phyloP scores from a whole-genome alignment of 1,140 invertebrate species.

The Bathynomus jamesi region DNA sequence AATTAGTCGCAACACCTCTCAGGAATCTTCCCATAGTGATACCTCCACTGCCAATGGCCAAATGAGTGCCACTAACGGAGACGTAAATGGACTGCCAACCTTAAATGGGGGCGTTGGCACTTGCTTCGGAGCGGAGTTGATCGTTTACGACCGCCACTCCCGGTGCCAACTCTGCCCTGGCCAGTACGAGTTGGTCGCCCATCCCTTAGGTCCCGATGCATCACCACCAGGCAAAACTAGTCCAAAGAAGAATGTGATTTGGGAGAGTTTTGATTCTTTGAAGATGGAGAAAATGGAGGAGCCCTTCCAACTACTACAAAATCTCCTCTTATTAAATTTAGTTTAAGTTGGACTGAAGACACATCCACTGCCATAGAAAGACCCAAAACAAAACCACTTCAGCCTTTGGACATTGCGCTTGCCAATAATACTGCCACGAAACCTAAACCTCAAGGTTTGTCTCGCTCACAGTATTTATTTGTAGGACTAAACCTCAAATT shows the following conservation, averaged over 20 bases:
- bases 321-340: not conserved
- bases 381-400: slow-evolving; percentile 23
- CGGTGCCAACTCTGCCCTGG: slow-evolving; percentile 75
- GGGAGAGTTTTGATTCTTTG: slow-evolving; percentile 67
- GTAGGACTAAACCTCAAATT: too few relatives aligned
- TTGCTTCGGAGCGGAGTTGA: slow-evolving; percentile 61
- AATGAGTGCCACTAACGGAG: not conserved
- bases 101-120: not conserved
- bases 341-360: not conserved
- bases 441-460: slow-evolving; percentile 28
- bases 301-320: not conserved
- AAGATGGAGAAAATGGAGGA: slow-evolving; percentile 34
- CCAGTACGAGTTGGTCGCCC: slow-evolving; percentile 79
- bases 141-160: slow-evolving; percentile 79
- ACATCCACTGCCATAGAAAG: not conserved
- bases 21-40: not conserved
- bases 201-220: slow-evolving; percentile 35
- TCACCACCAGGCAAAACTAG: slow-evolving; percentile 18
- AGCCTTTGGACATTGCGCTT: slow-evolving; percentile 29
- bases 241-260: slow-evolving; percentile 50
- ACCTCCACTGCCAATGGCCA: not conserved
- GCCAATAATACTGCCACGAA: slow-evolving; percentile 27
- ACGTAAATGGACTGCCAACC: not conserved
- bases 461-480: too few relatives aligned
- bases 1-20: slow-evolving; percentile 16